Conservation (phyloP, 2,888 invertebrate species). For the Epirrhoe alternata region DNA sequence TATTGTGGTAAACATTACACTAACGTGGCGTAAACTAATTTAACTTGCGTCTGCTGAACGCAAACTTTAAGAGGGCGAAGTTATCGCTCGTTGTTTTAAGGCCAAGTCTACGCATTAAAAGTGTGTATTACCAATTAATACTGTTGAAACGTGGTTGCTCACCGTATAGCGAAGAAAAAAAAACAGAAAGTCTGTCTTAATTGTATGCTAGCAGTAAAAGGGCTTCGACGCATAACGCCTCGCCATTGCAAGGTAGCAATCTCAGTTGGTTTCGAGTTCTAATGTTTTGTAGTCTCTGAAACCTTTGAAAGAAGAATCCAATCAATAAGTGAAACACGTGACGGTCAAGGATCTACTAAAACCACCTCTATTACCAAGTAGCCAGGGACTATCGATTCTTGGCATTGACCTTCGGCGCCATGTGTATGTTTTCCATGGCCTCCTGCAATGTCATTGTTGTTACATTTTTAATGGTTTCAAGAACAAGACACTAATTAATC, state of each 20-base stretch:
- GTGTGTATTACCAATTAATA: too few species aligned
- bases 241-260: too few species aligned
- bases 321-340: constrained; percentile 23
- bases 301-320: constrained; percentile 10
- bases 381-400: constrained; percentile 29
- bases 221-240: too few species aligned
- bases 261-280: too few species aligned
- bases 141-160: too few species aligned
- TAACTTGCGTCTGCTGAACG: background rate
- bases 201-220: too few species aligned
- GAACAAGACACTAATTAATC: background rate
- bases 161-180: too few species aligned
- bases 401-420: constrained; percentile 23
- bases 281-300: background rate
- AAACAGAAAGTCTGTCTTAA: too few species aligned
- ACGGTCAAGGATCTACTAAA: constrained; percentile 6
- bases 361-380: constrained; percentile 13
- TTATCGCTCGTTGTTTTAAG: background rate
- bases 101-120: background rate
- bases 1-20: background rate
- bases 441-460: constrained; percentile 9
- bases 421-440: constrained; percentile 24
- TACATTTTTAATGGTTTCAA: constrained; percentile 1
- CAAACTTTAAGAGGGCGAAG: background rate
- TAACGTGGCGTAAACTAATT: background rate